These are phyloP conservation scores for Suricata suricatta DNA, from an alignment of 2,113 vertebrate genomes.

Conservation along the genomic window DNA sequence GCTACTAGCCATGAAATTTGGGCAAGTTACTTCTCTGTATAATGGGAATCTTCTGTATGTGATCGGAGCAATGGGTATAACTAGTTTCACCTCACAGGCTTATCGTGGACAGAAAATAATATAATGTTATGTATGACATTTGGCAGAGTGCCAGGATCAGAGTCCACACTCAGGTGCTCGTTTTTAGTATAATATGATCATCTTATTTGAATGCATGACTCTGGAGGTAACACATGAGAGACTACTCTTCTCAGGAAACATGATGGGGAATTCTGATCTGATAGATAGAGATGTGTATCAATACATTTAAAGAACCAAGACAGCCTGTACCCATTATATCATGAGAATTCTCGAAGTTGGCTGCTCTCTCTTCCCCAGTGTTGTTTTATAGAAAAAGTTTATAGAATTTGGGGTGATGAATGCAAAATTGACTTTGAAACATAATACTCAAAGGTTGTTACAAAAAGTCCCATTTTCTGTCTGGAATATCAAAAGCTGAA, in stretches of 20 bases:
- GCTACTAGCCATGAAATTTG: background rate
- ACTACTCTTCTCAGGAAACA: background rate
- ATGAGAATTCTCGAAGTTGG: background rate
- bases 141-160: background rate
- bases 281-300: background rate
- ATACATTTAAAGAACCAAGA: background rate
- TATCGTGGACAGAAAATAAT: background rate
- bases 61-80: background rate
- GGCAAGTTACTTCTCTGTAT: background rate
- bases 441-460: background rate
- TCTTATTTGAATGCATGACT: background rate
- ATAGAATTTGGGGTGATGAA: background rate
- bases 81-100: background rate
- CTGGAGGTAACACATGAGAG: background rate
- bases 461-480: background rate
- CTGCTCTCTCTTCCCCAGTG: background rate
- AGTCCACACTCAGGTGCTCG: background rate
- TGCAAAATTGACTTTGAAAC: slow-evolving; percentile 17
- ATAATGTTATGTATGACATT: background rate
- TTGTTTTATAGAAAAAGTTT: background rate
- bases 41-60: background rate
- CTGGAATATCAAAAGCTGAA: background rate
- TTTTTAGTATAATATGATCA: background rate
- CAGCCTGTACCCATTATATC: background rate
- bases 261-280: background rate